phyloP scores from a whole-genome alignment of 2,113 vertebrate genomes.

The Athene cunicularia region DNA sequence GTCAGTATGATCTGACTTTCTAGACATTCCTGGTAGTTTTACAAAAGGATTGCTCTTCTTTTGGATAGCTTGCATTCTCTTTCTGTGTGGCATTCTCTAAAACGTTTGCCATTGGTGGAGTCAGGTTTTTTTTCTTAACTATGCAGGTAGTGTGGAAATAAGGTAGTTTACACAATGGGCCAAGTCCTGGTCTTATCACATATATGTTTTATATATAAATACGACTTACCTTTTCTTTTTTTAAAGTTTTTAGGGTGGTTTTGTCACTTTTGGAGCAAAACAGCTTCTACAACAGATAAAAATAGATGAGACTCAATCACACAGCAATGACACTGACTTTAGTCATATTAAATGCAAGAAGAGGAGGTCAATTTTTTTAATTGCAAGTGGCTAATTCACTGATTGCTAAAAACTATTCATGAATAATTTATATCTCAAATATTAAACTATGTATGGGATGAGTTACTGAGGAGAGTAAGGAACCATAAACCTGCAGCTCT shows the following conservation, averaged over 20 bases:
- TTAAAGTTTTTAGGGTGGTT: not conserved
- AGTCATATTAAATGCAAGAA: constrained; percentile 26
- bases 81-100: not conserved
- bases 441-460: not conserved
- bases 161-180: not conserved
- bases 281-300: not conserved
- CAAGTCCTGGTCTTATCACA: not conserved
- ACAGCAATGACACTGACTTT: constrained; percentile 17
- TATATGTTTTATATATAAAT: accelerated
- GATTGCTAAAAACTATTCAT: constrained; percentile 53
- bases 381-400: constrained; percentile 51
- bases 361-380: constrained; percentile 52
- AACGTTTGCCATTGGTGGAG: not conserved
- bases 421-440: constrained; percentile 57
- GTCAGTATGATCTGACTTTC: not conserved
- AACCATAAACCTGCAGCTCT: not conserved
- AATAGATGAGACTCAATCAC: constrained; percentile 26
- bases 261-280: constrained; percentile 17
- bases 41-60: not conserved
- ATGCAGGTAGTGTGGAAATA: not conserved
- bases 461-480: constrained; percentile 4
- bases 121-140: not conserved
- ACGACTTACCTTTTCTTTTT: not conserved
- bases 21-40: not conserved
- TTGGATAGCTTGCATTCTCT: not conserved